Evolutionary conservation across 1,140 invertebrate genomes (phyloP), one percentile per base, ranked within the genome.

Genomic region (Periplaneta americana): DNA sequence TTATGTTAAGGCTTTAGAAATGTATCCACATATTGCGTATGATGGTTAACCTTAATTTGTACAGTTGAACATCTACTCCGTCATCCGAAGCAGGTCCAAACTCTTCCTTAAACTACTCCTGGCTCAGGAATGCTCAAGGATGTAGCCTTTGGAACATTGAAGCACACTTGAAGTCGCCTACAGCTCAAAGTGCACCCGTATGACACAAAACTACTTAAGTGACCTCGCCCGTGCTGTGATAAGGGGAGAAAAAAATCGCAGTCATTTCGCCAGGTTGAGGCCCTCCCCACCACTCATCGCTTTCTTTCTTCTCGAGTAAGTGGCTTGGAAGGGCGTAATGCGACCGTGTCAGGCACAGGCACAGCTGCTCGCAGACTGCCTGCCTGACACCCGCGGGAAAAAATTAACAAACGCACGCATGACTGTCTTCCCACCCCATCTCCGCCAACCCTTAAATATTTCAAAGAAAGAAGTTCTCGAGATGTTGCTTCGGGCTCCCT

Each of bases 371-470:
- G n/a, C n/a, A n/a, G n/a, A n/a, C 28, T 28, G 9, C 8, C 77
- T 79, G 77, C 77, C 9, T 28, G 39, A 31, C 34, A 35, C 34
- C 77, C 77, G 77, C 77, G 32, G 31, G 48, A 80, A 80, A 80
- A 74, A 80, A 80, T 80, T 80, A 80, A 74, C 32, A 80, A 80
- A 32, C 79, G 48, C 66, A 80, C 79, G 79, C 79, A 74, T 80
- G 39, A 34, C 39, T 28, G 79, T 74, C 48, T 37, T 31, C 66
- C 34, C n/a, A n/a, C n/a, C n/a, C n/a, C n/a, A n/a, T n/a, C n/a
- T n/a, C n/a, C n/a, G n/a, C n/a, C n/a, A n/a, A n/a, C n/a, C 37
- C 66, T 13, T 48, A 57, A 80, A 74, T 80, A 80, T 80, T 80
- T 80, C 79, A 34, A 57, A 74, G 48, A 74, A 80, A 1, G 22